These are phyloP conservation scores for Ostrea denselamellosa DNA, from an alignment of 1,140 invertebrate genomes.

Conservation along the genomic window DNA sequence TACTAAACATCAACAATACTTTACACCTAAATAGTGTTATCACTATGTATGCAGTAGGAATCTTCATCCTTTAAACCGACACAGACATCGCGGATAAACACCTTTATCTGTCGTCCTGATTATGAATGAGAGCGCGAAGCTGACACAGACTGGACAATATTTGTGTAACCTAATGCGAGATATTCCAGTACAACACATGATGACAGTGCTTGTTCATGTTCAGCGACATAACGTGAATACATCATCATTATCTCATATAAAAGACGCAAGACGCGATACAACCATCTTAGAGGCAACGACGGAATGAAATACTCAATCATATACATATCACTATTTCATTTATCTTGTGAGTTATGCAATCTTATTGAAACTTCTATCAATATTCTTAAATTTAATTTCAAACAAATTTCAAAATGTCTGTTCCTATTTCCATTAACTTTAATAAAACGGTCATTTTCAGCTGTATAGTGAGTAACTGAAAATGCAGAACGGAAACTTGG, in stretches of 20 bases:
- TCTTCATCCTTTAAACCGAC: background rate
- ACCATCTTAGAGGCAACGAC: background rate
- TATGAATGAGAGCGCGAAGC: background rate
- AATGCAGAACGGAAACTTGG: background rate
- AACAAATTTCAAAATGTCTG: too few species aligned
- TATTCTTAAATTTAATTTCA: too few species aligned
- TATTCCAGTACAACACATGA: background rate
- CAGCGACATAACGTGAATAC: background rate
- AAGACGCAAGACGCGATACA: background rate
- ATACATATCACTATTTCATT: too few species aligned
- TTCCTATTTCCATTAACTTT: too few species aligned
- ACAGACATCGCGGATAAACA: conserved; percentile 1
- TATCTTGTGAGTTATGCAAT: too few species aligned
- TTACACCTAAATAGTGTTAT: background rate
- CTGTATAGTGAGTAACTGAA: background rate
- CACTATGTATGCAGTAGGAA: background rate
- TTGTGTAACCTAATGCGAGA: conserved; percentile 1
- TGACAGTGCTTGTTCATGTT: background rate
- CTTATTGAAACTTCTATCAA: too few species aligned
- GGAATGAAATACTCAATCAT: background rate
- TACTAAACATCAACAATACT: too few species aligned
- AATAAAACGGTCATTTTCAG: too few species aligned
- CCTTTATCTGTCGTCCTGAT: conserved; percentile 6
- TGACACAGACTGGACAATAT: conserved; percentile 5
- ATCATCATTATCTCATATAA: background rate